Evolutionary conservation across 2,888 invertebrate species (phyloP), one percentile per base, ranked within the genome.

Genomic region (Cremastobaeus sp.): DNA sequence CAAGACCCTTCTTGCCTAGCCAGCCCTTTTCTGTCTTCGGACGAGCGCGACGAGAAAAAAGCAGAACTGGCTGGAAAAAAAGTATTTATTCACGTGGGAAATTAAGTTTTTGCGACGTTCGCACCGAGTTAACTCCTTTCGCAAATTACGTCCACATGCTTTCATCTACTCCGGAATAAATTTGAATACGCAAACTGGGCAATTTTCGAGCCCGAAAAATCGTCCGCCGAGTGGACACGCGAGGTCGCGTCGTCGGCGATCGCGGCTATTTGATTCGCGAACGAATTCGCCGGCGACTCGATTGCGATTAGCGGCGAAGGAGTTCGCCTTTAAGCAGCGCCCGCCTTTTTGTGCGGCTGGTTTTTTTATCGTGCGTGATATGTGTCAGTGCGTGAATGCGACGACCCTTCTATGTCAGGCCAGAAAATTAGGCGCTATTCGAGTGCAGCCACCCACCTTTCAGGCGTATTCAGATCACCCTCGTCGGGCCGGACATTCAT

Each of bases 361-460:
- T 35, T 52, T 73, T 73, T 73, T 54, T 59, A 37, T 52, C 45
- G 21, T 39, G 43, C 25, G 43, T 54, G 60, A 62, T 45, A 41
- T 59, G 47, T 45, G 45, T 59, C 28, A 20, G 52, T 59, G 25
- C 47, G 55, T 73, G 73, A 73, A 73, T 73, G 68, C 62, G 73
- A 68, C 34, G 64, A 77, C 73, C 74, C 76, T 78, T 79, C 34
- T 70, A n/a, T 3, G 69, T 70, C 72, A 70, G 65, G 76, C 79
- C 76, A 55, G 76, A 76, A 77, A 83, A 83, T 83, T 81, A 83
- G 71, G 75, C 65, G 65, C 77, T 54, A 85, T 82, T 83, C 80
- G 82, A 81, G 81, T 79, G 82, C 85, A 83, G 76, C 82, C 82
- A 83, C 83, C 85, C 82, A 82, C 83, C 77, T 71, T 50, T 71